Base-by-base conservation (phyloP, 2,797 vertebrate species). In the Paguma larvata region DNA sequence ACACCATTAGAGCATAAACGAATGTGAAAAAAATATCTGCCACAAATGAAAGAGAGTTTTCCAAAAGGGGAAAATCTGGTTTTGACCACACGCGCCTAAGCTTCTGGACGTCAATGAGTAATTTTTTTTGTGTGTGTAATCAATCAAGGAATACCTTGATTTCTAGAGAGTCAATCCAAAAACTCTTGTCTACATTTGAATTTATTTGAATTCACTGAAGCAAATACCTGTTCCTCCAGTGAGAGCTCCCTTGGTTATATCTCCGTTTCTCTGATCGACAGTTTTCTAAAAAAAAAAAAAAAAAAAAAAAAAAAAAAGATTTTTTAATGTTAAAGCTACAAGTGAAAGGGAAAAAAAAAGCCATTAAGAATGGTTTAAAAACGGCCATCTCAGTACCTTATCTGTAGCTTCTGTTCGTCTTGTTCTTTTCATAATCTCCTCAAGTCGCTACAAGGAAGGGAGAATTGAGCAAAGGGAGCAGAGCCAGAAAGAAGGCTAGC, bases 381-480 rank as follows among this genome's bases (percentile, higher is more conserved):
- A 93, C 46, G 53, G 44, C 79, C 53, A 48, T 34, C 62, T 91
- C 96, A 79, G 70, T 98, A 99, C 99, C 99, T 99, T 99, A 89
- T 99, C 99, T 89, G 99, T 89, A 89, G 99, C 83, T 98, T 99
- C 99, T 89, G 99, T 99, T 85, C 99, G 99, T 67, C 99, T 99
- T 32, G 99, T 99, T 98, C 99, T 99, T 98, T 99, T 99, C 99
- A 99, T 99, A 97, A 99, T 99, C 98, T 99, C 99, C 85, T 99
- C 99, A 95, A 99, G 99, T 90, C 99, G 99, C 99, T 99, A 78
- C 83, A 89, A 95, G 73, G 97, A 93, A 98, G 48, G 67, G 80
- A 89, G 97, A 97, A 62, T 23, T 16, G n/a, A 75, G 34, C 41
- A 44, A 78, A 73, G 11, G 9, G 72, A 30, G 95, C 44, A 34